Evolutionary conservation across 2,797 vertebrate genomes (phyloP), one percentile per base, ranked within the genome.

Genomic region (Lepidocolaptes lacrymiger): DNA sequence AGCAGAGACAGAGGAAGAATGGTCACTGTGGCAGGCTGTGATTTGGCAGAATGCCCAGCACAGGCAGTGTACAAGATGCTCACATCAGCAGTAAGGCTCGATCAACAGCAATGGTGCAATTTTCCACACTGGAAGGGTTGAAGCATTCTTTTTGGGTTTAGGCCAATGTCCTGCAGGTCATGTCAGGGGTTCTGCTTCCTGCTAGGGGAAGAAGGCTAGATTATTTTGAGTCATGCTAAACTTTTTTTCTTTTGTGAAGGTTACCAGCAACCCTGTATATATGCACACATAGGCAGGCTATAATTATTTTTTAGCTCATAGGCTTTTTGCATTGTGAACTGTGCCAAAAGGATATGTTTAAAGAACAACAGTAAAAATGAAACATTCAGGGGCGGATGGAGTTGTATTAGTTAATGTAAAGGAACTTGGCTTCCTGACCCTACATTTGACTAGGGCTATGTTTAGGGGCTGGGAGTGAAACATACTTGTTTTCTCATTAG

Each of bases 371-470:
- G 10, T 71, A 34, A 64, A 85, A 81, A 69, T 34, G 24, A 72
- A 64, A 27, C 16, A 22, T 77, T 74, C 14, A 43, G 43, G 34
- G 44, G 82, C 48, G 16, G 23, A 91, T 54, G 44, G 43, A 55
- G 14, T 64, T 77, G 26, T 46, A 20, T 55, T 49, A 34, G 16
- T 75, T 88, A 15, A 0, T 61, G 66, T 36, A 71, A 78, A 82
- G 32, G 28, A 75, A 39, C 49, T 80, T 63, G 34, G 26, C 59
- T 72, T 93, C 37, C 56, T 77, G 63, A 73, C 72, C 61, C 43
- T 67, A 0, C 59, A 51, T 0, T 56, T 76, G 34, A 37, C 32
- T 61, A 30, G 27, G n/a, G 11, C 9, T 32, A 4, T 24, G 36
- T 83, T 93, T 61, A 75, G 71, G 46, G 30, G 14, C 46, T 88